Conservation (phyloP, 2,113 vertebrate genomes). For the Pelmatolapia mariae region DNA sequence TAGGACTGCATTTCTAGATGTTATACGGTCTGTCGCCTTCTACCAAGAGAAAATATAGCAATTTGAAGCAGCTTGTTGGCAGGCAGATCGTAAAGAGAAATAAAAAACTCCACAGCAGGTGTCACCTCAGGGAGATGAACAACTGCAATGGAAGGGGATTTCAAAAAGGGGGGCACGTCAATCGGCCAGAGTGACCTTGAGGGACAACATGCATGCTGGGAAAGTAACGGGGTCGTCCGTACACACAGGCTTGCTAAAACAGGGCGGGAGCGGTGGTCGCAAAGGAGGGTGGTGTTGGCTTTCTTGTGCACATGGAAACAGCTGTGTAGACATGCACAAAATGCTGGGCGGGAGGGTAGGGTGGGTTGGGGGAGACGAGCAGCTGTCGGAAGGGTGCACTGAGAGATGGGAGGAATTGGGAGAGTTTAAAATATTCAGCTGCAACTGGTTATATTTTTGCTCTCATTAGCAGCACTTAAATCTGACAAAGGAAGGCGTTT, state of each 20-base stretch:
- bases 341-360: not conserved
- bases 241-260: not conserved
- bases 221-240: not conserved
- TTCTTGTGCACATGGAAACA: slow-evolving; percentile 60
- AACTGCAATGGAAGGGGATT: slow-evolving; percentile 57
- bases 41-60: slow-evolving; percentile 62
- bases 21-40: slow-evolving; percentile 51
- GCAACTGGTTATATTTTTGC: not conserved
- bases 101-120: slow-evolving; percentile 37
- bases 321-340: slow-evolving; percentile 55
- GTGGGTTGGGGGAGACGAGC: not conserved
- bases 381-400: slow-evolving; percentile 49
- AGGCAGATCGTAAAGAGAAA: slow-evolving; percentile 54
- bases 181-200: slow-evolving; percentile 56
- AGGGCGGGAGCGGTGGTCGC: slow-evolving; percentile 24
- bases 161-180: slow-evolving; percentile 34
- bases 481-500: not conserved
- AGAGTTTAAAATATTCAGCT: not conserved
- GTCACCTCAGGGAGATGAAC: slow-evolving; percentile 61
- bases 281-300: slow-evolving; percentile 58
- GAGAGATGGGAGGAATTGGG: not conserved
- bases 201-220: slow-evolving; percentile 17
- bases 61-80: slow-evolving; percentile 62
- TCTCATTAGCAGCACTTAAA: not conserved
- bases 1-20: slow-evolving; percentile 22